A percentile compares a stretch with the other conserved stretches of the same genome.
Conservation (phyloP, 2,888 invertebrate genomes). For the Cataglyphis albicans region DNA sequence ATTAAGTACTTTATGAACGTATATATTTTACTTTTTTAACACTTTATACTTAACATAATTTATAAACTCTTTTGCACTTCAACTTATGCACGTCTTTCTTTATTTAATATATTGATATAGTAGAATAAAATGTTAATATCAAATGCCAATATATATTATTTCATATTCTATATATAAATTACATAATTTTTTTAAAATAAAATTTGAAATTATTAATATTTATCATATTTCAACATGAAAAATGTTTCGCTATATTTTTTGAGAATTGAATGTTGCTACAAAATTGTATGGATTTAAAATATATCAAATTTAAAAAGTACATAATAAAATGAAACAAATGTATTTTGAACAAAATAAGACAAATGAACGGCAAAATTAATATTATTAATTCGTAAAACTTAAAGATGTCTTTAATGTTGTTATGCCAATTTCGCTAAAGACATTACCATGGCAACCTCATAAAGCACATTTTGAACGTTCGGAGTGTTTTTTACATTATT, state of each 20-base stretch:
- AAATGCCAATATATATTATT: background rate
- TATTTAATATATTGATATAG: background rate
- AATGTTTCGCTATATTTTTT: background rate
- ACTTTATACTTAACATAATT: background rate
- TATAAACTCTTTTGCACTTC: background rate
- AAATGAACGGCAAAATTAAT: conserved; percentile 8
- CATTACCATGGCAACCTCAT: conserved; percentile 50
- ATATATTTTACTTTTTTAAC: background rate
- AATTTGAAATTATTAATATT: background rate
- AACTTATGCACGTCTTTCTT: background rate
- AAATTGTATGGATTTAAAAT: background rate
- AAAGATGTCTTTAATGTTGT: conserved; percentile 48
- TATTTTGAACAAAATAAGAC: background rate
- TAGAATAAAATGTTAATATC: background rate
- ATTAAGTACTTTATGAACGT: background rate
- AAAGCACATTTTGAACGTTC: conserved; percentile 55
- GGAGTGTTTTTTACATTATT: conserved; percentile 47
- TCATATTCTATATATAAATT: background rate
- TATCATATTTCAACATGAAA: background rate
- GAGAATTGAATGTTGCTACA: background rate
- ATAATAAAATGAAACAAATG: background rate
- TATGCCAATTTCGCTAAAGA: conserved; percentile 36
- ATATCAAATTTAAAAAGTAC: background rate
- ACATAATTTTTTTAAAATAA: background rate
- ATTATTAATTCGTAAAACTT: conserved; percentile 46